Percentiles rank a stretch among this genome's conserved stretches.
These are phyloP conservation scores for Solea senegalensis DNA, from an alignment of 2,113 vertebrate species.

Conservation along the genomic window DNA sequence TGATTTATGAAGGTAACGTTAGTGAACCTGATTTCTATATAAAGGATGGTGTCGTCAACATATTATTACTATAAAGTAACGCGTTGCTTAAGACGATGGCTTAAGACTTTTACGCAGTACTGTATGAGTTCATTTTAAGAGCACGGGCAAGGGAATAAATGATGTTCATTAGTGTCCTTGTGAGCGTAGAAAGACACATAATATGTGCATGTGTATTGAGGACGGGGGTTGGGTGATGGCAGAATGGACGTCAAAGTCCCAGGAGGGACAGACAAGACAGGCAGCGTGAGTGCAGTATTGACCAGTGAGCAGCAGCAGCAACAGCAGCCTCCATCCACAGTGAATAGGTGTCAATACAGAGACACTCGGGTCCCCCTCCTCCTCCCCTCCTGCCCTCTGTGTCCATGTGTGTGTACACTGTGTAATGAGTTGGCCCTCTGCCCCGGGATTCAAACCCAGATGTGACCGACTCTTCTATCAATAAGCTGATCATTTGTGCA, in stretches of 20 bases:
- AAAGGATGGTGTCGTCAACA: no score
- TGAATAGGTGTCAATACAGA: slow-evolving; percentile 58
- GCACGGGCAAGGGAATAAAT: no score
- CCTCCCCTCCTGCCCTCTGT: neutral
- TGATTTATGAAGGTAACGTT: no score
- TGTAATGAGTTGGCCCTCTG: slow-evolving; percentile 52
- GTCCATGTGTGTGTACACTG: slow-evolving; percentile 9
- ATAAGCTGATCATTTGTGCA: slow-evolving; percentile 54
- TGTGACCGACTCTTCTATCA: slow-evolving; percentile 59
- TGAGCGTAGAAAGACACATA: neutral
- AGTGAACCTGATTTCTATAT: no score
- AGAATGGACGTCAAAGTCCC: slow-evolving; percentile 44
- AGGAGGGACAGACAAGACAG: slow-evolving; percentile 50
- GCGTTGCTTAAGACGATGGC: no score
- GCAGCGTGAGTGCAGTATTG: slow-evolving; percentile 65
- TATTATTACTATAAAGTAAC: no score
- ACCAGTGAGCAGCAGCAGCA: slow-evolving; percentile 21
- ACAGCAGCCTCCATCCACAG: slow-evolving; percentile 37
- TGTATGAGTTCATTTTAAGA: no score
- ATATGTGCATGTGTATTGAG: slow-evolving; percentile 25
- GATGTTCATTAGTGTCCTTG: no score
- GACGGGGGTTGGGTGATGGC: slow-evolving; percentile 3
- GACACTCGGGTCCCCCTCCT: slow-evolving; percentile 19
- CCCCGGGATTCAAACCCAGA: slow-evolving; percentile 52
- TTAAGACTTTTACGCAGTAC: no score